These are phyloP conservation scores for Gallirallus australis DNA, from an alignment of 2,797 vertebrate genomes.

Conservation along the genomic window DNA sequence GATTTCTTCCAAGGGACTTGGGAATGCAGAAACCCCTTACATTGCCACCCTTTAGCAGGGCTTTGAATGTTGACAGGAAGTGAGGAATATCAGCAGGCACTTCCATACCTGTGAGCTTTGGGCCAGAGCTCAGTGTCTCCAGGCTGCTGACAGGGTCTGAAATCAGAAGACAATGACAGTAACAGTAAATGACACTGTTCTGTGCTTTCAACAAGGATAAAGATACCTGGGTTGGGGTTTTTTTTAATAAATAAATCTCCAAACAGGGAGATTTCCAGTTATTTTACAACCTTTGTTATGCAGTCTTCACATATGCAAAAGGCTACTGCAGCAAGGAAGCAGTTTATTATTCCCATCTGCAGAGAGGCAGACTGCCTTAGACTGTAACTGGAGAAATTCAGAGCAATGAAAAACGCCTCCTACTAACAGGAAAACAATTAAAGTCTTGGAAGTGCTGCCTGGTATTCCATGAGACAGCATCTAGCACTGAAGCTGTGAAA, in stretches of 20 bases:
- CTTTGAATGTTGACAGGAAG: slow-evolving; percentile 85
- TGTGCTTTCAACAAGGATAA: background rate
- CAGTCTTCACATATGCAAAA: background rate
- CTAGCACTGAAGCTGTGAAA: background rate
- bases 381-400: background rate
- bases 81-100: slow-evolving; percentile 30
- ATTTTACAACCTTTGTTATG: background rate
- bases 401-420: background rate
- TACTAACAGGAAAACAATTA: background rate
- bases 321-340: background rate
- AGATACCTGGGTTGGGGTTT: too few relatives aligned
- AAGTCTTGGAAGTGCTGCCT: background rate
- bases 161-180: background rate
- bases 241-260: background rate
- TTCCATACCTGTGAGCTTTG: background rate
- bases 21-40: slow-evolving; percentile 80
- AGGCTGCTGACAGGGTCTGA: background rate
- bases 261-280: background rate
- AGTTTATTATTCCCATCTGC: background rate
- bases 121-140: background rate
- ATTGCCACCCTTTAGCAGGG: slow-evolving; percentile 76
- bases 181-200: background rate
- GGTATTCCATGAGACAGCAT: background rate
- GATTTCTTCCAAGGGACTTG: slow-evolving; percentile 87
- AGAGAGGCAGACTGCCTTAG: background rate